phyloP scores from a whole-genome alignment of 1,140 invertebrate genomes.

The Heliconius hewitsoni region DNA sequence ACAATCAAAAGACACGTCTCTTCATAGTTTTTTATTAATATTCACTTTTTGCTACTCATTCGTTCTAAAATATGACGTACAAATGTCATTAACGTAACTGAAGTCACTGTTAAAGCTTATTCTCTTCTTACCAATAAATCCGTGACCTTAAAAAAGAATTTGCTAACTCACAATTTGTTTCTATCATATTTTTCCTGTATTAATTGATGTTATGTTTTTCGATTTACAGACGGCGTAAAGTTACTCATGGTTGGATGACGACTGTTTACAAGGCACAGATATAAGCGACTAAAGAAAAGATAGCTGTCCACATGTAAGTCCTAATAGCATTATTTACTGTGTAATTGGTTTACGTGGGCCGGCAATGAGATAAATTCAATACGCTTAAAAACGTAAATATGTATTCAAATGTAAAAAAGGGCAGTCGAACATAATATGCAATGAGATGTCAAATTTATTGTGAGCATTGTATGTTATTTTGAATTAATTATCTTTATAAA shows the following conservation, averaged over 20 bases:
- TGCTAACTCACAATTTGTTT: slow-evolving; percentile 33
- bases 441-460: neutral
- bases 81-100: neutral
- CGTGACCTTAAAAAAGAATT: slow-evolving; percentile 38
- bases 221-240: neutral
- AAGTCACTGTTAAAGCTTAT: neutral
- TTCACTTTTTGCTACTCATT: too few species aligned
- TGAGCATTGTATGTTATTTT: too few species aligned
- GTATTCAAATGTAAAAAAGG: neutral
- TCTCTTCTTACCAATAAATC: slow-evolving; percentile 48
- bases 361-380: slow-evolving; percentile 24
- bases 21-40: neutral
- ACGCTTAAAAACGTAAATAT: neutral
- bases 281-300: slow-evolving; percentile 33
- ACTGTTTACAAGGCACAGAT: slow-evolving; percentile 3
- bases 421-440: neutral
- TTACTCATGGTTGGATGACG: neutral
- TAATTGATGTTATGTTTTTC: neutral
- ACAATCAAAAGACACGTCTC: slow-evolving; percentile 23
- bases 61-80: neutral
- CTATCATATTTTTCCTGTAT: slow-evolving; percentile 20
- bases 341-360: slow-evolving; percentile 61
- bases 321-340: slow-evolving; percentile 58
- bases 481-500: neutral
- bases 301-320: slow-evolving; percentile 29